These are phyloP conservation scores for Hylia prasina DNA, from an alignment of 2,113 vertebrate species.

Conservation along the genomic window DNA sequence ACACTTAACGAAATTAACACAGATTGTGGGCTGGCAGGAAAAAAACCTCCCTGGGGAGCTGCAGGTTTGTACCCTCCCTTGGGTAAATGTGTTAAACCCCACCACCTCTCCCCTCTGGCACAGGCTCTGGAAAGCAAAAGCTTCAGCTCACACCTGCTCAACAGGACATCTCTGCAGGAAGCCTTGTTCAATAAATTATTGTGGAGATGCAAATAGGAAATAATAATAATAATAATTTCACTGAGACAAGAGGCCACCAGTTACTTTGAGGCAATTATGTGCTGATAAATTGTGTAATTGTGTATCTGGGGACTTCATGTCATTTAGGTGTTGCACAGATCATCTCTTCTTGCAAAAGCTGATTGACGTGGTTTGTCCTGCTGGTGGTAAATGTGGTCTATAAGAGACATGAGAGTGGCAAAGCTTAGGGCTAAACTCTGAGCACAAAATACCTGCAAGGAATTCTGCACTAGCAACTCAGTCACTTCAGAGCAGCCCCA, in stretches of 20 bases:
- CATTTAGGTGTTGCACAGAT: neutral
- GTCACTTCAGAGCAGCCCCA: neutral
- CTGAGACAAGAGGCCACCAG: neutral
- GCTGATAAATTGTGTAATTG: neutral
- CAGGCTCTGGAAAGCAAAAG: neutral
- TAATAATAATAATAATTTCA: neutral
- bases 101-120: neutral
- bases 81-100: neutral
- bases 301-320: neutral
- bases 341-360: neutral
- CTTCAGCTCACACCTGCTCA: neutral
- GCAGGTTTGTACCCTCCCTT: neutral
- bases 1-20: conserved; percentile 1
- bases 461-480: neutral
- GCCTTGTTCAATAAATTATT: neutral
- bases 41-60: neutral
- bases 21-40: conserved; percentile 14
- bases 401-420: neutral
- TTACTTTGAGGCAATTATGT: neutral
- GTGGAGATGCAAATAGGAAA: neutral
- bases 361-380: neutral
- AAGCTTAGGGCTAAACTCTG: neutral
- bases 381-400: neutral
- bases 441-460: neutral
- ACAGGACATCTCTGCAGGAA: neutral